phyloP scores from a whole-genome alignment of 2,888 invertebrate genomes.

The Spisula subtruncata region DNA sequence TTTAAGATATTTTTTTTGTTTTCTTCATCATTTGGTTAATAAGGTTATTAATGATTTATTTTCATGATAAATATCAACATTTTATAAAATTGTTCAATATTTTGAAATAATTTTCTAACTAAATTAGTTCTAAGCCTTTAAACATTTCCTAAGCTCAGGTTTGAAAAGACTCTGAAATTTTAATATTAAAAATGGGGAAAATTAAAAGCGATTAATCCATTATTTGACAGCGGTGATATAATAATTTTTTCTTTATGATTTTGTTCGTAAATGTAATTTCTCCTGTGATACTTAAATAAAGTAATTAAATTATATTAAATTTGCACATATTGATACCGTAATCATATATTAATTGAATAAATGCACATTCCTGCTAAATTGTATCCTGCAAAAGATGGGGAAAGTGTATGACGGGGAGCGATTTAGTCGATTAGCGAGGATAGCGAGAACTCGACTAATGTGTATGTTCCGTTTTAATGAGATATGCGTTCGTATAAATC shows the following conservation, averaged over 20 bases:
- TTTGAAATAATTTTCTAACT: background rate
- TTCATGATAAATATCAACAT: background rate
- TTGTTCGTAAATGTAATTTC: constrained; percentile 23
- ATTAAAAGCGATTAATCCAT: background rate
- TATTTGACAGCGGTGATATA: background rate
- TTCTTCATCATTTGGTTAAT: too few relatives aligned
- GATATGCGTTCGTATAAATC: background rate
- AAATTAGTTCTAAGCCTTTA: background rate
- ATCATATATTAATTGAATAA: background rate
- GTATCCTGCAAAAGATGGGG: background rate
- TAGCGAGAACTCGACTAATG: constrained; percentile 6
- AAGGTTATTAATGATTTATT: background rate
- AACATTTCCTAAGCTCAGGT: background rate
- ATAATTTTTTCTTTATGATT: constrained; percentile 17
- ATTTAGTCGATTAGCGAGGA: constrained; percentile 19
- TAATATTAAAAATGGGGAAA: background rate
- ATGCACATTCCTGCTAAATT: background rate
- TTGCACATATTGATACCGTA: background rate
- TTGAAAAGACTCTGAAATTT: background rate
- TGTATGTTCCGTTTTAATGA: constrained; percentile 23
- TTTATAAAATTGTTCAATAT: background rate
- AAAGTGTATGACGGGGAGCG: background rate
- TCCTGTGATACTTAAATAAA: constrained; percentile 6
- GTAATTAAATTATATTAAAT: constrained; percentile 3
- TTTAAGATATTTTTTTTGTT: too few relatives aligned